These are phyloP conservation scores for Alethe diademata DNA, from an alignment of 2,113 vertebrate species.

Conservation along the genomic window DNA sequence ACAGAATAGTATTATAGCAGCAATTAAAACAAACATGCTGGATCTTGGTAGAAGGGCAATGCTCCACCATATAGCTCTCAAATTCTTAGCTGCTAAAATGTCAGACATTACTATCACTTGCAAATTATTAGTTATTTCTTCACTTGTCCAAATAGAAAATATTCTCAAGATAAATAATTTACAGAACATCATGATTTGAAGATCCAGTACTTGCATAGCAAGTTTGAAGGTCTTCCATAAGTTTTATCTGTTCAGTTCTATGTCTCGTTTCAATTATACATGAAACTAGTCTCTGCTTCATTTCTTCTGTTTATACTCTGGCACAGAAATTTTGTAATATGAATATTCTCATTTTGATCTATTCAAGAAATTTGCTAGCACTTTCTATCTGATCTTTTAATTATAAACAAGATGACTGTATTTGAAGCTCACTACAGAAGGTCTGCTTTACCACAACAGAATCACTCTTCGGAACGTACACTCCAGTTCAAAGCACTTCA, in stretches of 20 bases:
- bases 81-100: background rate
- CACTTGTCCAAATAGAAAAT: background rate
- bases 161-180: background rate
- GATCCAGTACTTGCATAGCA: background rate
- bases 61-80: background rate
- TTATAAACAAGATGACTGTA: background rate
- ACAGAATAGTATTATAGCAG: background rate
- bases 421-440: background rate
- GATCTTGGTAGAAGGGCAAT: background rate
- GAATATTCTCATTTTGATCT: background rate
- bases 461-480: background rate
- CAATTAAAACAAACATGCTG: background rate
- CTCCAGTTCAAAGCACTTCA: background rate
- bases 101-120: background rate
- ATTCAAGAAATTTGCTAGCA: background rate
- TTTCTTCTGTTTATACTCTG: background rate
- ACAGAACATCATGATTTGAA: background rate
- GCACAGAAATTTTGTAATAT: background rate
- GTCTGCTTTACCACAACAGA: background rate
- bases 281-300: background rate
- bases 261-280: background rate
- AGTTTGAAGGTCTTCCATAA: background rate
- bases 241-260: background rate
- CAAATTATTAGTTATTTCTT: background rate
- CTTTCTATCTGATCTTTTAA: background rate